Evolutionary conservation across 2,797 vertebrate genomes (phyloP).

Genomic region (Fistularia commersonii): DNA sequence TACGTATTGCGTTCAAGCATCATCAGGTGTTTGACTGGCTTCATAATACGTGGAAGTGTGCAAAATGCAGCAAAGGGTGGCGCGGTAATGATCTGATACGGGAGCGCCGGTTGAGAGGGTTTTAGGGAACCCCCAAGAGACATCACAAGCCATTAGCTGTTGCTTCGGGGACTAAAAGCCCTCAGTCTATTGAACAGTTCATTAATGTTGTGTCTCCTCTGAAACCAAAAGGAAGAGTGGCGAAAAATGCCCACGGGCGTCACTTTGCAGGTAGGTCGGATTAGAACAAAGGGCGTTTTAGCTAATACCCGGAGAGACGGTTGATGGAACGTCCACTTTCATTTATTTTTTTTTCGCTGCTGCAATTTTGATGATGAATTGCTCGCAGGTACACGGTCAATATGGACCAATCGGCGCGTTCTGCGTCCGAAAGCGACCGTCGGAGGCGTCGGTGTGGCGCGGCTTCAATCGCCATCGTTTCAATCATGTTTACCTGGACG

Average conservation of each 20-base stretch:
- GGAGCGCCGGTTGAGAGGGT: constrained; percentile 32
- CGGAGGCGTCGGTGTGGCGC: constrained; percentile 10
- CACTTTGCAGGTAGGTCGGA: constrained; percentile 29
- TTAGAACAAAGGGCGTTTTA: constrained; percentile 38
- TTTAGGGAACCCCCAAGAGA: constrained; percentile 47
- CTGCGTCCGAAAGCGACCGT: constrained; percentile 30
- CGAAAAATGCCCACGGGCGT: constrained; percentile 31
- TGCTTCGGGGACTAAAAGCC: constrained; percentile 46
- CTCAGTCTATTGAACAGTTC: constrained; percentile 57
- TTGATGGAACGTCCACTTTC: constrained; percentile 9
- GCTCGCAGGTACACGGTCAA: no score
- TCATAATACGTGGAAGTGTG: constrained; percentile 59
- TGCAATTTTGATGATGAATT: constrained; percentile 22
- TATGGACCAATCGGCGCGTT: no score
- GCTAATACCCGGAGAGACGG: constrained; percentile 15
- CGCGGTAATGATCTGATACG: constrained; percentile 52
- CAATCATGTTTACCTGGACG: constrained; percentile 21
- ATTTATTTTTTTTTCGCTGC: constrained; percentile 17
- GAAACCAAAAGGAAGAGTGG: constrained; percentile 45
- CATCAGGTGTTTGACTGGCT: constrained; percentile 75
- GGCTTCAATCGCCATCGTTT: constrained; percentile 7
- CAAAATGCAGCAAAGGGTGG: constrained; percentile 40
- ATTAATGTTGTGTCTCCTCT: constrained; percentile 55
- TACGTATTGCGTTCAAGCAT: constrained; percentile 69
- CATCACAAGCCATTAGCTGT: constrained; percentile 55